Percentiles rank a stretch among this genome's conserved stretches.
These are phyloP conservation scores for Agriopis leucophaearia DNA, from an alignment of 2,888 invertebrate species.

Conservation along the genomic window DNA sequence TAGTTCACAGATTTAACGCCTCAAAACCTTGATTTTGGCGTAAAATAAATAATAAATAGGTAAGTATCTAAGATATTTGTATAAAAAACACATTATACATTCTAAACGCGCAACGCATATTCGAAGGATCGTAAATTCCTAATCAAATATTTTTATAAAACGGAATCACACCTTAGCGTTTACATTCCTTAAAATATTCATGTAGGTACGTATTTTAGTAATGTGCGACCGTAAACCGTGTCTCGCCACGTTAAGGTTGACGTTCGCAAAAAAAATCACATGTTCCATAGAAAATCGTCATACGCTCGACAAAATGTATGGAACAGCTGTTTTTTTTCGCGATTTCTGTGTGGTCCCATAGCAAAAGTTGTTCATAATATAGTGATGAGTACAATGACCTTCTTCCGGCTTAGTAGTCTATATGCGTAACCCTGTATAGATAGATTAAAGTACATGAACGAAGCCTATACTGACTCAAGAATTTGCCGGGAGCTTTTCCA, in stretches of 20 bases:
- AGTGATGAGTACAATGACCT: too few relatives aligned
- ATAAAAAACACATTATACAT: conserved; percentile 28
- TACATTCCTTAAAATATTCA: neutral
- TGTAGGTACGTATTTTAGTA: neutral
- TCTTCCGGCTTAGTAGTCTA: too few relatives aligned
- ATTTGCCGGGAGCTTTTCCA: neutral
- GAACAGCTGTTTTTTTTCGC: too few relatives aligned
- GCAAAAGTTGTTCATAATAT: too few relatives aligned
- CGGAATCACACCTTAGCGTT: conserved; percentile 18
- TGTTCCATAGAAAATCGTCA: too few relatives aligned
- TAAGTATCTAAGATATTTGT: conserved; percentile 4
- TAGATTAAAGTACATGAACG: neutral
- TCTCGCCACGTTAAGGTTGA: too few relatives aligned
- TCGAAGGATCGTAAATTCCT: conserved; percentile 19
- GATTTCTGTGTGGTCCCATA: too few relatives aligned
- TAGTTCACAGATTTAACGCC: neutral
- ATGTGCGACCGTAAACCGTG: too few relatives aligned
- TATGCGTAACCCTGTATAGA: too few relatives aligned
- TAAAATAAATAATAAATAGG: conserved; percentile 18
- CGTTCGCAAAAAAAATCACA: too few relatives aligned
- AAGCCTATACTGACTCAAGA: neutral
- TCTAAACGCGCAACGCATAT: conserved; percentile 16
- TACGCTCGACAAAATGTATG: too few relatives aligned
- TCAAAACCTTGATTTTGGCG: conserved; percentile 15
- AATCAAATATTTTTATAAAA: conserved; percentile 28